Percentiles rank a stretch among this genome's conserved stretches.
Conservation (phyloP, 1,140 invertebrate genomes). For the Plutomurus gul region DNA sequence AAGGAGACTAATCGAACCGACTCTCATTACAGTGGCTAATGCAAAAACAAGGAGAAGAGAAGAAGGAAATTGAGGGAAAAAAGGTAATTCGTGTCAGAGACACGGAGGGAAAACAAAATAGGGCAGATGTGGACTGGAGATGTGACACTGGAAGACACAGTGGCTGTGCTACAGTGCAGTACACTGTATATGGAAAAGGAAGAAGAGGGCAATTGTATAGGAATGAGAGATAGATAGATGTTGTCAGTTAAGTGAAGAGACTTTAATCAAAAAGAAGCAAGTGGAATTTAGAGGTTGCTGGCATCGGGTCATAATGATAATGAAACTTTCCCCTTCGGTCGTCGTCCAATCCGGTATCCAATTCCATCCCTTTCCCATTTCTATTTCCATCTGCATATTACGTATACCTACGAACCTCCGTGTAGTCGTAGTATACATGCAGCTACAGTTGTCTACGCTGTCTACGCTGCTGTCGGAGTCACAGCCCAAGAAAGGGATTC, state of each 20-base stretch:
- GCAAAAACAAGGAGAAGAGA: neutral
- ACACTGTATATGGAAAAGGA: neutral
- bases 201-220: neutral
- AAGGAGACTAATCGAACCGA: neutral
- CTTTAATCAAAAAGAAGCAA: conserved; percentile 35
- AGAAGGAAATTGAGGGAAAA: neutral
- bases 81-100: neutral
- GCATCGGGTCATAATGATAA: conserved; percentile 46
- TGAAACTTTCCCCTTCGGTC: conserved; percentile 41
- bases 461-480: too few species aligned
- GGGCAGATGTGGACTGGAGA: neutral
- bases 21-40: too few species aligned
- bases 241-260: too few species aligned
- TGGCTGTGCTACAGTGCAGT: too few species aligned
- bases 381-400: too few species aligned
- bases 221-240: neutral
- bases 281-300: conserved; percentile 36
- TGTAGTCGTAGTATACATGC: too few species aligned
- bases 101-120: neutral
- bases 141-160: too few species aligned
- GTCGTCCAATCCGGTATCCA: neutral
- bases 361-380: neutral
- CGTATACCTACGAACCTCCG: too few species aligned
- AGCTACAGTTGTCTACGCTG: too few species aligned
- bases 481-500: too few species aligned